Base-by-base conservation (phyloP, 2,888 invertebrate species). In the Odontothrips loti region DNA sequence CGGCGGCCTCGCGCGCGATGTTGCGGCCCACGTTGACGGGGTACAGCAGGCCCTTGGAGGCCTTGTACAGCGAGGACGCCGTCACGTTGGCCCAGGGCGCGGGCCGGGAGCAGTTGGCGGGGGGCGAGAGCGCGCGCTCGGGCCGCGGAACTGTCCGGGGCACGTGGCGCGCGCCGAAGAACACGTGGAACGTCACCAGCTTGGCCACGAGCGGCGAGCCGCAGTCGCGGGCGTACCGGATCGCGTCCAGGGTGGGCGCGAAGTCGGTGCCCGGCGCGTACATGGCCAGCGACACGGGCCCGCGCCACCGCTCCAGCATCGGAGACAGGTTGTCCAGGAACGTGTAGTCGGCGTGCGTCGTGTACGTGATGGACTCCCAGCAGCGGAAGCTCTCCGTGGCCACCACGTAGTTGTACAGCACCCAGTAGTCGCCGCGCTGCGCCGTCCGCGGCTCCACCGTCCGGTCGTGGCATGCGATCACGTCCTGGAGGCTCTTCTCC, bases 21-120 rank as follows among this genome's bases (percentile, higher is more conserved):
- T 96, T 96, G 48, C 96, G 90, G 0, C 95, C 96, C 15, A 96
- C 95, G 87, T 97, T 97, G 82, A 97, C 95, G 2, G 96, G 96
- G 87, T 97, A 97, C 34, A 95, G 88, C 15, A 96, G 89, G 85
- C 93, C 94, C 87, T 95, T 95, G 85, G 93, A 91, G 80, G 91
- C 91, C 88, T 94, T 95, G 87, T 95, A 95, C 85, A 95, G 91
- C 0, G 91, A 90, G 0, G 90, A 87, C 12, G 87, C 84, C 83
- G 91, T 91, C 68, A 92, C 89, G 85, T 92, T 92, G 80, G 89
- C 87, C 88, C 92, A 95, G 0, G 95, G 95, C 9, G 94, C 90
- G 12, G 90, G 88, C 80, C 89, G 85, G n/a, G 92, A 90, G 86
- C 95, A 96, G 87, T 95, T 94, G 87, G 91, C 90, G 83, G 92